These are phyloP conservation scores for Palythoa heliodiscus DNA, from an alignment of 92 coral and sea anemone species.

Conservation along the genomic window DNA sequence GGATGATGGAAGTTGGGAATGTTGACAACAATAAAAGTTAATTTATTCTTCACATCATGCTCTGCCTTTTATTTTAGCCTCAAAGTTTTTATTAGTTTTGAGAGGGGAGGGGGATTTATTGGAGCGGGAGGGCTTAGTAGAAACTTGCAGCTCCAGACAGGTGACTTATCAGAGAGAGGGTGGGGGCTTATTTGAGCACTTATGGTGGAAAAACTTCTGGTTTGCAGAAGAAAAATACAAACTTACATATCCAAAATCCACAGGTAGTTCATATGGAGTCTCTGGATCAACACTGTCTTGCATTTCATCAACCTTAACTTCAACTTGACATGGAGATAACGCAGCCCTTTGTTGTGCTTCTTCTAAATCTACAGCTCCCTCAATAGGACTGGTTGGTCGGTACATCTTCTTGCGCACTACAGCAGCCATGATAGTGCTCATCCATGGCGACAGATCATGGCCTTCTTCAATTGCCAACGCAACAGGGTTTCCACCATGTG, in stretches of 20 bases:
- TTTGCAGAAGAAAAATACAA: neutral
- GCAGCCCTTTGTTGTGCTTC: slow-evolving; percentile 44
- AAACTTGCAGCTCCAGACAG: too few species aligned
- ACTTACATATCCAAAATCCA: slow-evolving; percentile 67
- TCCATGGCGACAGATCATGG: slow-evolving; percentile 96
- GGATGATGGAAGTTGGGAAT: too few species aligned
- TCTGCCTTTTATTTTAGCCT: too few species aligned
- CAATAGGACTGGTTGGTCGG: slow-evolving; percentile 81
- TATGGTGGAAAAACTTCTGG: too few species aligned
- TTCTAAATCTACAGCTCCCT: slow-evolving; percentile 55
- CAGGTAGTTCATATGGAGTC: slow-evolving; percentile 71
- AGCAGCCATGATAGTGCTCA: slow-evolving; percentile 98
- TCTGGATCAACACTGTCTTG: slow-evolving; percentile 48
- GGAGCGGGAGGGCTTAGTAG: too few species aligned
- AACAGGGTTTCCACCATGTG: slow-evolving; percentile 75
- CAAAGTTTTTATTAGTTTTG: too few species aligned
- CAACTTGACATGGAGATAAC: slow-evolving; percentile 35
- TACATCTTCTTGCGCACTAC: slow-evolving; percentile 78
- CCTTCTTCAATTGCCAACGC: slow-evolving; percentile 94
- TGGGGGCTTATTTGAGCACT: too few species aligned
- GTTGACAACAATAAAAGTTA: too few species aligned
- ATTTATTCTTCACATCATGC: too few species aligned
- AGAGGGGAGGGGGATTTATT: too few species aligned
- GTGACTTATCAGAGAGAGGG: too few species aligned
- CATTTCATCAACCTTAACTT: slow-evolving; percentile 17